Evolutionary conservation across 1,140 invertebrate genomes (phyloP), one percentile per base, ranked within the genome.

Genomic region (Calliphora vicina): DNA sequence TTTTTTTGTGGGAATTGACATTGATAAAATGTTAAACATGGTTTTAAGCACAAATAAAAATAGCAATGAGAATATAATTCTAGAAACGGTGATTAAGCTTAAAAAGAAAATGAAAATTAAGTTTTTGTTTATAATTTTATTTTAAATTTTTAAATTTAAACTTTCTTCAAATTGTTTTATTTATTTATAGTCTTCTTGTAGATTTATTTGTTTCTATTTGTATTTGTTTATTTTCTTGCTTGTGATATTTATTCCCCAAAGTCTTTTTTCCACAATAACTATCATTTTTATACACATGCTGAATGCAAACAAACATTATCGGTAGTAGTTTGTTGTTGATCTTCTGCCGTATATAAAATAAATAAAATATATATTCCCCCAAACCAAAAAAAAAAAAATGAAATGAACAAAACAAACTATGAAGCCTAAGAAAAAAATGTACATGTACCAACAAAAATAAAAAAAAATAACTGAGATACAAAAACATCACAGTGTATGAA

Each of bases 261-360:
- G 57, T 2, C 17, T 67, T 67, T 67, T 67, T 57, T 5, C 13
- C 13, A 78, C 35, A 78, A 78, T 78, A 78, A 78, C 35, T 43
- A 78, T 78, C 35, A 78, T 42, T 78, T 78, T 78, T 35, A 78
- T 78, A 43, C 74, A 78, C 74, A 78, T 78, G 74, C 43, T 43
- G 42, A 78, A n/a, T 43, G 29, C 74, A 78, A 78, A 78, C 74
- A 78, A 78, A 78, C 74, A 78, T 78, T 78, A 78, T 78, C 74
- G 42, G 17, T 78, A 23, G 74, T 35, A 78, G 29, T 78, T 78
- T 23, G n/a, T 43, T 78, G 74, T 35, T 43, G 74, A 43, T 78
- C 42, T 78, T 43, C 35, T 20, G 6, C 72, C 23, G 5, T 35
- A 35, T 5, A 73, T n/a, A 35, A 17, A 78, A 23, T 4, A 43